A percentile compares a stretch with the other conserved stretches of the same genome.
Conservation (phyloP, 2,797 vertebrate genomes). For the Myotis findleyi region DNA sequence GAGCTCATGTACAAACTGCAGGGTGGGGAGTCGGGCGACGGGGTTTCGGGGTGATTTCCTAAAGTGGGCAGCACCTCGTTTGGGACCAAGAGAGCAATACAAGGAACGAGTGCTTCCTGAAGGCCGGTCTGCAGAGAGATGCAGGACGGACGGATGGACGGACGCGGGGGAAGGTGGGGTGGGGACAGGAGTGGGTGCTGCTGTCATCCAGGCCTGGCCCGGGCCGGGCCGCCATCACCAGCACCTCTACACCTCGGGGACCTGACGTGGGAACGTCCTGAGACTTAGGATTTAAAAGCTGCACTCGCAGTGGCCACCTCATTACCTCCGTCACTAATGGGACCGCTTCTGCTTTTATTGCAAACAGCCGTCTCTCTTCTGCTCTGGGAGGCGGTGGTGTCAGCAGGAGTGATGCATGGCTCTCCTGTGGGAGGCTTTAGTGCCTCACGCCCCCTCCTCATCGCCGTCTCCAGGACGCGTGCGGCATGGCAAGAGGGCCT, state of each 20-base stretch:
- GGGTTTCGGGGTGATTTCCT: not conserved
- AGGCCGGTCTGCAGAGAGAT: not conserved
- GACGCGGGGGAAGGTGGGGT: not conserved
- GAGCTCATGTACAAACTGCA: not conserved
- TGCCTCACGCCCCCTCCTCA: too few relatives aligned
- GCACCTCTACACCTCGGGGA: not conserved
- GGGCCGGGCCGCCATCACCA: not conserved
- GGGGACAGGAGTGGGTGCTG: not conserved
- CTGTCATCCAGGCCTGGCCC: rapidly evolving
- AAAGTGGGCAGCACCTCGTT: not conserved
- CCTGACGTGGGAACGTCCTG: too few relatives aligned
- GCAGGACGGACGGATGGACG: too few relatives aligned
- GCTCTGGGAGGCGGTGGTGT: not conserved
- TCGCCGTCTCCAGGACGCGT: too few relatives aligned
- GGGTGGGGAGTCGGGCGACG: not conserved
- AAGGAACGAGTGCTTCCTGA: not conserved
- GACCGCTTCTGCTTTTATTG: not conserved
- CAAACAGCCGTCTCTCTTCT: not conserved
- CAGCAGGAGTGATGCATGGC: too few relatives aligned
- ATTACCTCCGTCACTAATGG: not conserved
- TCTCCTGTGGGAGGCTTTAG: too few relatives aligned
- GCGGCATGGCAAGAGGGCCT: too few relatives aligned
- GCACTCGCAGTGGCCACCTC: not conserved
- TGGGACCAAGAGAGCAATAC: not conserved
- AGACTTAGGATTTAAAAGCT: not conserved